Evolutionary conservation across 2,888 invertebrate species (phyloP), one percentile per base, ranked within the genome.

Genomic region (Euphydryas editha): DNA sequence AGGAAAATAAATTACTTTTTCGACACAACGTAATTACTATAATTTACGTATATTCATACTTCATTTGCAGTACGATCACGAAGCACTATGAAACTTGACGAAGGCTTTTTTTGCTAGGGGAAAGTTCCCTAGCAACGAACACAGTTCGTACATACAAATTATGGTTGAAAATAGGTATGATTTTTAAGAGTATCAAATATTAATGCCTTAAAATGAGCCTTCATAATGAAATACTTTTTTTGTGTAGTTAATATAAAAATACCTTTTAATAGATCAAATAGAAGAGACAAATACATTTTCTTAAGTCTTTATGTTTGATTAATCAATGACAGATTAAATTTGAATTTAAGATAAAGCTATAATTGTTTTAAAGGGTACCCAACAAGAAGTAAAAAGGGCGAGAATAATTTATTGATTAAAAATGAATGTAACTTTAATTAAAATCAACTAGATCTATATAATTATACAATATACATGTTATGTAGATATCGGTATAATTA

Each of bases 91-190:
- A 77, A 86, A 91, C 86, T 90, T 89, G 88, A 88, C 87, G 90
- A 90, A 91, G 90, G 87, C 87, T 86, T 88, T 86, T 88, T 85
- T 86, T 83, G 84, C 83, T 81, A 79, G 84, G 85, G 84, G 84
- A 87, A 90, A 85, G 82, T 87, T 87, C 82, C 77, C 78, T 81
- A 77, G 80, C 78, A 79, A 81, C 78, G 78, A 74, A 73, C 76
- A 73, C 81, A 81, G 76, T 72, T 76, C 81, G 76, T 80, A 84
- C 92, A 92, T 92, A 91, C 87, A 90, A 92, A 92, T 88, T 77
- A 75, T 71, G 71, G 73, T 65, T 75, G 77, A 81, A 62, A 18
- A 17, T 49, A 62, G 62, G 17, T 58, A 58, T 51, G 61, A 55
- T 21, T 60, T 62, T 62, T 60, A 57, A 56, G 65, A 67, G 62